Conservation (phyloP, 2,888 invertebrate species). For the Magallana nippona region DNA sequence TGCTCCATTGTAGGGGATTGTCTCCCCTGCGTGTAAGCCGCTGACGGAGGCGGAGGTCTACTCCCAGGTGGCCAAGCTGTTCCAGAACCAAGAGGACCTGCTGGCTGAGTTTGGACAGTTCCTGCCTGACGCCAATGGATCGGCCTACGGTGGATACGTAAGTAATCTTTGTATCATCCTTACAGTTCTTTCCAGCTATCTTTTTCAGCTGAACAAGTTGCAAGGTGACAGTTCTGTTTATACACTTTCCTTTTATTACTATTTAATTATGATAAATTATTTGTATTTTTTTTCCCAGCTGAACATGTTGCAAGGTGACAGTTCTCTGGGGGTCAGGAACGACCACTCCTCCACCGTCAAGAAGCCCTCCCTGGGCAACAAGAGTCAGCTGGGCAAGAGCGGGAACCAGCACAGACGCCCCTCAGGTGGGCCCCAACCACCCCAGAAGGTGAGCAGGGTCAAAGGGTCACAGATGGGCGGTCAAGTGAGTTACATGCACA, state of each 20-base stretch:
- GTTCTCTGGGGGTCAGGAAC: conserved; percentile 79
- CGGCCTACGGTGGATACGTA: conserved; percentile 65
- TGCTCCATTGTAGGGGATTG: conserved; percentile 54
- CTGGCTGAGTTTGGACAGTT: conserved; percentile 98
- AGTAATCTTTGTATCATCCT: conserved; percentile 7
- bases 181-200: neutral
- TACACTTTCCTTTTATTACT: neutral
- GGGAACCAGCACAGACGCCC: conserved; percentile 82
- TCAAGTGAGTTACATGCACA: neutral
- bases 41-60: conserved; percentile 98
- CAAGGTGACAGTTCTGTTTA: conserved; percentile 63
- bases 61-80: conserved; percentile 93
- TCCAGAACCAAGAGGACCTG: conserved; percentile 98
- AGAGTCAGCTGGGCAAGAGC: conserved; percentile 77
- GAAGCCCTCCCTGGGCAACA: conserved; percentile 82
- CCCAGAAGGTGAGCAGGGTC: conserved; percentile 69
- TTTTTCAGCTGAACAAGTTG: conserved; percentile 48
- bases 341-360: conserved; percentile 83
- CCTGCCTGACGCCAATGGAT: conserved; percentile 91
- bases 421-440: conserved; percentile 69
- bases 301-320: conserved; percentile 56
- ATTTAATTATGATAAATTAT: too few relatives aligned
- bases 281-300: conserved; percentile 48
- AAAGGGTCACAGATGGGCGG: neutral
- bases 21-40: conserved; percentile 74